Conservation (phyloP, 2,113 vertebrate species). For the Rhagologus leucostigma region DNA sequence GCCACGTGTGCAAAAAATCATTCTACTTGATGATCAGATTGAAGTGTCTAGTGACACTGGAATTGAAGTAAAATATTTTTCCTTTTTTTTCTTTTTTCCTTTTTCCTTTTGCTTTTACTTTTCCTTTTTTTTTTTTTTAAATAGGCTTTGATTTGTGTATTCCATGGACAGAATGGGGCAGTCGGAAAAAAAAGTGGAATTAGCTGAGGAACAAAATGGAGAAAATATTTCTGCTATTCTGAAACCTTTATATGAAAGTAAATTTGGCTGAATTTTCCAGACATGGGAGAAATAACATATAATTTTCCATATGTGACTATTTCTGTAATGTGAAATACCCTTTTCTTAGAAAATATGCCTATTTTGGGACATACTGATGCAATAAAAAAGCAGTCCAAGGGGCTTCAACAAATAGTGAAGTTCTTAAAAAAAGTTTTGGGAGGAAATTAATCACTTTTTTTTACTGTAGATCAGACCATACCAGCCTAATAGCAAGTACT, state of each 20-base stretch:
- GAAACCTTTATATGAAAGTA: not conserved
- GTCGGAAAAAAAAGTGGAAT: not conserved
- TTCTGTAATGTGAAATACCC: not conserved
- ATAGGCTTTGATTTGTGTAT: not conserved
- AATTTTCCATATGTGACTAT: not conserved
- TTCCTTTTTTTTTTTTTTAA: not conserved
- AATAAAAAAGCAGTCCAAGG: not conserved
- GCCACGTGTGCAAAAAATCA: rapidly evolving
- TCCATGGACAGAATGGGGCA: not conserved
- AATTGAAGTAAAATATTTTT: not conserved
- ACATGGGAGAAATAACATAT: not conserved
- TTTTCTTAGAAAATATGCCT: not conserved
- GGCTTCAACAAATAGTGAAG: not conserved
- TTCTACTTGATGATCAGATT: not conserved
- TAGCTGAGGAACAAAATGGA: not conserved
- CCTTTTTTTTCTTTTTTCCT: not conserved
- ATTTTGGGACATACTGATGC: not conserved
- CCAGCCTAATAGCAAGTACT: not conserved
- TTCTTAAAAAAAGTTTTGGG: not conserved
- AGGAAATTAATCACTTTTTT: not conserved
- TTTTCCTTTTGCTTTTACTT: not conserved
- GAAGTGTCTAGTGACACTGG: not conserved
- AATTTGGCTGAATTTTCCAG: not conserved
- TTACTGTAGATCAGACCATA: not conserved
- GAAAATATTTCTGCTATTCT: not conserved